Evolutionary conservation across 2,797 vertebrate species (phyloP).

Genomic region (Antennarius maculatus): DNA sequence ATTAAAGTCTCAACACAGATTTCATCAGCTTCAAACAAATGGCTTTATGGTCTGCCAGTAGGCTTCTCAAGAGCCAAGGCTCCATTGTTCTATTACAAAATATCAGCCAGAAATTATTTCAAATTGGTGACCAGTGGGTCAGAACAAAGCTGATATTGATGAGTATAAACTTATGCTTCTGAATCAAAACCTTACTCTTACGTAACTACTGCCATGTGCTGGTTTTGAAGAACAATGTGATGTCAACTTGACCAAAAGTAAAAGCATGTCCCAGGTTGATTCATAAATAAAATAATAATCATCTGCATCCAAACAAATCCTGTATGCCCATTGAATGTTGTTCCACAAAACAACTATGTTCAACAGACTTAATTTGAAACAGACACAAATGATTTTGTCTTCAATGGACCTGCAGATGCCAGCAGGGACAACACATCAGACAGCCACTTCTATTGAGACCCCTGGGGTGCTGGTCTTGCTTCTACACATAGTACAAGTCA

Average conservation of each 20-base stretch:
- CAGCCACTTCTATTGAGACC: not conserved
- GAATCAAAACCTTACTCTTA: not conserved
- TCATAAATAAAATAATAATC: slow-evolving; percentile 9
- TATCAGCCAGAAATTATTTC: not conserved
- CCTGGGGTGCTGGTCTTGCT: too few relatives aligned
- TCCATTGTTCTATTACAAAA: not conserved
- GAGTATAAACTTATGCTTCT: not conserved
- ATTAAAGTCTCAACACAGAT: not conserved
- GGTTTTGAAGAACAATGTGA: not conserved
- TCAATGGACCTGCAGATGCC: not conserved
- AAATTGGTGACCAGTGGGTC: not conserved
- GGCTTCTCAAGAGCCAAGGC: not conserved
- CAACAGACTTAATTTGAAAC: not conserved
- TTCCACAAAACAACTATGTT: not conserved
- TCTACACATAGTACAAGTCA: too few relatives aligned
- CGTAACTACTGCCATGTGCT: not conserved
- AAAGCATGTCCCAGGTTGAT: not conserved
- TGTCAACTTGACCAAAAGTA: not conserved
- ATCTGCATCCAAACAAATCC: not conserved
- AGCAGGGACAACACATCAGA: not conserved
- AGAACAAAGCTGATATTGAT: not conserved
- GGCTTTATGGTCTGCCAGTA: not conserved
- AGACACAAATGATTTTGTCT: not conserved
- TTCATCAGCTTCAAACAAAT: not conserved
- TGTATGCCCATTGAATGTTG: not conserved